A percentile compares a stretch with the other conserved stretches of the same genome.
These are phyloP conservation scores for Calephelis nemesis DNA, from an alignment of 1,140 invertebrate species.

Conservation along the genomic window DNA sequence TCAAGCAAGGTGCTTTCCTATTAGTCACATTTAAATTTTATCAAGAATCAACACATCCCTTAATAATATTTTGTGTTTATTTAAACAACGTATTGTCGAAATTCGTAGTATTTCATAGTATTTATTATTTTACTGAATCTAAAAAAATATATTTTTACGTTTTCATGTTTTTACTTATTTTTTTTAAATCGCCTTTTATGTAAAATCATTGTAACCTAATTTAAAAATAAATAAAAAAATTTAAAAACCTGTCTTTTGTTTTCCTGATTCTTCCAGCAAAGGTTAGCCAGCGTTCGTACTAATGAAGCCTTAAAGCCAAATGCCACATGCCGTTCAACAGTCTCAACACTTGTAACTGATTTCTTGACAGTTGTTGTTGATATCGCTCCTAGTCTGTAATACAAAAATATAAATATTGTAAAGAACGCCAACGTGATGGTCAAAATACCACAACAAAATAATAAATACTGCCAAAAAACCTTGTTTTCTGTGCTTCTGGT, in stretches of 20 bases:
- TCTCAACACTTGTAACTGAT: slow-evolving; percentile 60
- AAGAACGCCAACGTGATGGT: no score
- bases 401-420: slow-evolving; percentile 13
- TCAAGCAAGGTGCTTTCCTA: no score
- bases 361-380: slow-evolving; percentile 65
- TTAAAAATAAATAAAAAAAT: not conserved
- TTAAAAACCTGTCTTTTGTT: slow-evolving; percentile 84
- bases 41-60: no score
- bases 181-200: no score
- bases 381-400: slow-evolving; percentile 65
- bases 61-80: no score
- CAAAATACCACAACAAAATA: no score
- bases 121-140: no score
- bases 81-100: no score
- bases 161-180: no score
- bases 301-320: slow-evolving; percentile 87
- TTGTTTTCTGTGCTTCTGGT: slow-evolving; percentile 66
- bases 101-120: no score
- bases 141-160: no score
- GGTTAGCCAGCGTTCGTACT: slow-evolving; percentile 86
- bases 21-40: no score
- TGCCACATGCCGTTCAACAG: slow-evolving; percentile 73
- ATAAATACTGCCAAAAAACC: slow-evolving; percentile 37
- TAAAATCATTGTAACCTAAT: not conserved
- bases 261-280: slow-evolving; percentile 82